Evolutionary conservation across 1,140 invertebrate genomes (phyloP).

Genomic region (Hyles vespertilio): DNA sequence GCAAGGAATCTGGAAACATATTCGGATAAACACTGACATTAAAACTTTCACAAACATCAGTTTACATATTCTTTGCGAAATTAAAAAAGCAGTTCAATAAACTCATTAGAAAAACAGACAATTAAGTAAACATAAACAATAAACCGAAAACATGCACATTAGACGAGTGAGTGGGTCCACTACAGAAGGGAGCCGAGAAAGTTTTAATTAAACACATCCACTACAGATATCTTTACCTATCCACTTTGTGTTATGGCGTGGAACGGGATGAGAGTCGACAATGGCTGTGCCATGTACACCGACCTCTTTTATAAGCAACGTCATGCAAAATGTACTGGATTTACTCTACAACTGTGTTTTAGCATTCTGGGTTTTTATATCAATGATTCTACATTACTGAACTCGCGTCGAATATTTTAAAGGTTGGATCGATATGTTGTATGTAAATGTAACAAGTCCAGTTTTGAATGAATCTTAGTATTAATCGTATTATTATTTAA

Average conservation of each 20-base stretch:
- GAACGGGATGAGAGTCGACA: constrained; percentile 1
- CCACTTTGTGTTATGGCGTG: constrained; percentile 22
- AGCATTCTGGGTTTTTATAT: too few species aligned
- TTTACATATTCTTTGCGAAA: too few species aligned
- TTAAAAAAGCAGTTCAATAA: neutral
- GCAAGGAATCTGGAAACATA: too few species aligned
- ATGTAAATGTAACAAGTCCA: too few species aligned
- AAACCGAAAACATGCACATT: neutral
- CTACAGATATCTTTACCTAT: constrained; percentile 23
- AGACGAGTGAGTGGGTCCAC: neutral
- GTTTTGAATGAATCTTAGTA: too few species aligned
- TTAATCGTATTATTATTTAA: too few species aligned
- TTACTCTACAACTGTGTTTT: too few species aligned
- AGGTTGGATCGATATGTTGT: too few species aligned
- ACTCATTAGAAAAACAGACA: neutral
- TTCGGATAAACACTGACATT: too few species aligned
- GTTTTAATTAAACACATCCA: constrained; percentile 58
- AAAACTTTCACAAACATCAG: neutral
- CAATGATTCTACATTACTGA: too few species aligned
- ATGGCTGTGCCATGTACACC: neutral
- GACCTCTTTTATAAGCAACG: neutral
- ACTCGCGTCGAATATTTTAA: too few species aligned
- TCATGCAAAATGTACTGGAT: too few species aligned
- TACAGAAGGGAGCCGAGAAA: constrained; percentile 22
- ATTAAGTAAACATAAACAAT: neutral